Evolutionary conservation across 2,888 invertebrate genomes (phyloP), one percentile per base, ranked within the genome.

Genomic region (Parthenolecanium corni): DNA sequence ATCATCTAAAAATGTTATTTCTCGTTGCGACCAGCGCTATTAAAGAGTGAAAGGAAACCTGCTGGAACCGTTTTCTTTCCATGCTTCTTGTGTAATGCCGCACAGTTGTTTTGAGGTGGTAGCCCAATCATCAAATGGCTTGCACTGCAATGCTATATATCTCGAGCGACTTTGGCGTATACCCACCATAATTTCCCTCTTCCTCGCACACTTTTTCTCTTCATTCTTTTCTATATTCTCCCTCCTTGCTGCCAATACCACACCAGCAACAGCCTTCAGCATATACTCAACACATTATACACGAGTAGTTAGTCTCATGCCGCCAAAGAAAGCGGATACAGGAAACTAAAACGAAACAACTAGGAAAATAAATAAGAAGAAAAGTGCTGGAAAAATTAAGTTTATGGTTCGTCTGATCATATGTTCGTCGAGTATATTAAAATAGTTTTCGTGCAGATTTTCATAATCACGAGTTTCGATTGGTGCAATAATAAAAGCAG

Each of bases 11-110:
- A 31, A 31, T 31, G 31, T 31, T 31, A 31, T 31, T 31, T 21
- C 21, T 49, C 21, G 49, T 49, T 21, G 20, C 21, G 21, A 61
- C 51, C 61, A 61, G 61, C 36, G 40, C 61, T 49, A 61, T 61
- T 61, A 61, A 51, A 61, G 61, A 61, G 61, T 61, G 61, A 61
- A 61, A 61, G 61, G 61, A 23, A 61, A 61, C 61, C 61, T 61
- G 61, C 52, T 49, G 44, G 23, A 49, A 49, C 20, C 49, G 49
- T 18, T 42, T 38, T 49, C 49, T 49, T 49, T 49, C 49, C 49
- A 49, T 21, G 49, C 44, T 18, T 49, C 49, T 49, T 49, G 49
- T 49, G 49, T 52, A 52, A 52, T 36, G 52, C n/a, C 52, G 16
- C 11, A 49, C 49, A 4, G 44, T 42, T 3, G n/a, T 18, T 42